Percentiles rank a stretch among this genome's conserved stretches.
Conservation (phyloP, 2,888 invertebrate genomes). For the Penaeus monodon region DNA sequence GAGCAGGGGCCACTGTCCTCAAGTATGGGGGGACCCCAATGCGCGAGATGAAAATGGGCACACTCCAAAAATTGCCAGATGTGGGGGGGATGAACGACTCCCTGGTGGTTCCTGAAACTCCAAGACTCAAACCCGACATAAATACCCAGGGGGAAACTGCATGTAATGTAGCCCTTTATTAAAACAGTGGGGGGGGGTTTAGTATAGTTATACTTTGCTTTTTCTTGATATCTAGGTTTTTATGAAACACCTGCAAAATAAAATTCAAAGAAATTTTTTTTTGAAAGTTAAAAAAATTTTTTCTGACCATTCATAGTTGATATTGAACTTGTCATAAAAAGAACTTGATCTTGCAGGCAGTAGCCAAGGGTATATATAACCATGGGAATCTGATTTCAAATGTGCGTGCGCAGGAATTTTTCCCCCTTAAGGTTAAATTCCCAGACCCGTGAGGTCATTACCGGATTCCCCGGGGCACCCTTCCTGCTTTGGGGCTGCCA, state of each 20-base stretch:
- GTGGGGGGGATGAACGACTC: neutral
- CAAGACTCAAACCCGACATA: neutral
- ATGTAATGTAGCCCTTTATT: neutral
- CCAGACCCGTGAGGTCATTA: conserved; percentile 13
- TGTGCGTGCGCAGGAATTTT: neutral
- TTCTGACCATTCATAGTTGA: too few relatives aligned
- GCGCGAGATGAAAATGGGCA: neutral
- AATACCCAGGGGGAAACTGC: neutral
- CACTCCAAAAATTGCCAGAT: neutral
- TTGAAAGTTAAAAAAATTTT: too few relatives aligned
- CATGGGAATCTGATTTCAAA: too few relatives aligned
- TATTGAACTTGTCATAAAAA: too few relatives aligned
- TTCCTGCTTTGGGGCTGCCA: neutral
- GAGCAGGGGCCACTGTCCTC: neutral
- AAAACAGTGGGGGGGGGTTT: neutral
- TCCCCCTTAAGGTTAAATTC: neutral
- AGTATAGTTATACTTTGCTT: too few relatives aligned
- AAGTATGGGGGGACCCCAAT: neutral
- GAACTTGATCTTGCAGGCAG: too few relatives aligned
- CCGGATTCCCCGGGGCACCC: neutral
- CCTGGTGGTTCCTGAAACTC: conserved; percentile 15
- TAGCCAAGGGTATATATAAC: too few relatives aligned
- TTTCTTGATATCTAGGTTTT: too few relatives aligned
- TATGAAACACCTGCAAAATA: too few relatives aligned
- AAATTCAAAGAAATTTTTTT: too few relatives aligned